phyloP scores from a whole-genome alignment of 2,113 vertebrate species.

The Cyrtonyx montezumae region DNA sequence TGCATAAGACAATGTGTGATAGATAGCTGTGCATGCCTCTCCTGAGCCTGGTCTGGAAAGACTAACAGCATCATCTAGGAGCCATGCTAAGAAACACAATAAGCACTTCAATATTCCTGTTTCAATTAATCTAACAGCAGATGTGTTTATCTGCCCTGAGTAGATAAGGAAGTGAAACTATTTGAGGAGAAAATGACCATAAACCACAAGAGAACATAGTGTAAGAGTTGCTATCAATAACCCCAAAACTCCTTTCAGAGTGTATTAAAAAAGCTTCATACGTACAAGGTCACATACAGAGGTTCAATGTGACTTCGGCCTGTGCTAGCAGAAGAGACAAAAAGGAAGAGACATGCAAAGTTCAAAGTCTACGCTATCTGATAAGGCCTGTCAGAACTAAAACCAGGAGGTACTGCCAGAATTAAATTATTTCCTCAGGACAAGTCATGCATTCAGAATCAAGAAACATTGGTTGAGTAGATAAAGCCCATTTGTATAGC shows the following conservation, averaged over 20 bases:
- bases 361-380: constrained; percentile 56
- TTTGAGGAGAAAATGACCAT: constrained; percentile 5
- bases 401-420: constrained; percentile 46
- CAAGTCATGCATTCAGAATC: constrained; percentile 38
- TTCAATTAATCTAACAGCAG: background rate
- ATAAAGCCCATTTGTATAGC: constrained; percentile 59
- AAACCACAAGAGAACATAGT: background rate
- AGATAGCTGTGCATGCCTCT: background rate
- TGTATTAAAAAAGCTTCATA: background rate
- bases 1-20: background rate
- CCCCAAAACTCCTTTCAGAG: background rate
- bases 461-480: constrained; percentile 32
- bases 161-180: constrained; percentile 13
- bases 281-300: background rate
- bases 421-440: constrained; percentile 66
- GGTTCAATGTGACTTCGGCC: background rate
- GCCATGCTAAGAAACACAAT: background rate
- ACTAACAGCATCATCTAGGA: background rate
- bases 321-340: constrained; percentile 15
- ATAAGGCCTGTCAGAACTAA: constrained; percentile 62
- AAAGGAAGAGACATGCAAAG: constrained; percentile 54
- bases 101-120: background rate
- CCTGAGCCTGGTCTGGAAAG: background rate
- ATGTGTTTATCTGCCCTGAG: constrained; percentile 11
- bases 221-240: background rate